Conservation (phyloP, 2,888 invertebrate genomes). For the Nasonovia ribisnigri region DNA sequence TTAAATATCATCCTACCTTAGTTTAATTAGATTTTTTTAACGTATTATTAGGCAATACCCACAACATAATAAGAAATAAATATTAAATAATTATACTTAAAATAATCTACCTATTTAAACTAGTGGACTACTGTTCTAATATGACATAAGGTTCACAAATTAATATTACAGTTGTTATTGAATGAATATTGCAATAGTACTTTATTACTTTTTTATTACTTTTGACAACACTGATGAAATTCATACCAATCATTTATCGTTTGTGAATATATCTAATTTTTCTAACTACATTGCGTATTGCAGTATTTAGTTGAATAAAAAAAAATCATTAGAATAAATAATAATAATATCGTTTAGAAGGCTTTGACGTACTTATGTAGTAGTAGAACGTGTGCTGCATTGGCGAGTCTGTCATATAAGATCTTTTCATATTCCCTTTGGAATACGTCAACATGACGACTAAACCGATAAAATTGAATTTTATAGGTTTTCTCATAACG, state of each 20-base stretch:
- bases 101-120: background rate
- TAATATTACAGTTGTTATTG: background rate
- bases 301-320: background rate
- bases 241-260: background rate
- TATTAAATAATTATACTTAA: background rate
- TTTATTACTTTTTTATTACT: background rate
- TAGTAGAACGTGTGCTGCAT: background rate
- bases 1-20: background rate
- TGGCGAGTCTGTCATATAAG: background rate
- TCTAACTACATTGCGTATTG: background rate
- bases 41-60: too few relatives aligned
- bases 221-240: background rate
- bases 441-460: background rate
- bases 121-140: background rate
- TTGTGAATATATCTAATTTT: background rate
- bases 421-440: slow-evolving; percentile 1
- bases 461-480: slow-evolving; percentile 32
- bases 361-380: background rate
- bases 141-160: background rate
- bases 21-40: background rate
- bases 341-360: background rate
- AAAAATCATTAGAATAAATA: background rate
- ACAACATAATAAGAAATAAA: background rate
- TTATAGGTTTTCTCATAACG: background rate
- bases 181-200: background rate